Conservation (phyloP, 2,113 vertebrate genomes). For the Monarcha castaneiventris region DNA sequence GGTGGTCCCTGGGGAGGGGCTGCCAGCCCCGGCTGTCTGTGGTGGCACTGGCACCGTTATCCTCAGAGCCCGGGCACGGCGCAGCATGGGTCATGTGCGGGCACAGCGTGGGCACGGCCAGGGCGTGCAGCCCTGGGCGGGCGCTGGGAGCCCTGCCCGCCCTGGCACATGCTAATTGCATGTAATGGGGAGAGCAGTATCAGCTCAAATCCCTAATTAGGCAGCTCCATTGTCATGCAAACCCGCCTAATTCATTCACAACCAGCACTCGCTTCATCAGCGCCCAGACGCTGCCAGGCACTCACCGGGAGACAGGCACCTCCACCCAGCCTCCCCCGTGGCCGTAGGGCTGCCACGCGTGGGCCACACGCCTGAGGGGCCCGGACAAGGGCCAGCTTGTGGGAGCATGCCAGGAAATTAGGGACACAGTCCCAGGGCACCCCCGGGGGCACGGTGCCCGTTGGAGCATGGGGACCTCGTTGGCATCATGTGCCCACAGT, state of each 20-base stretch:
- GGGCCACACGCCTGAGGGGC: not conserved
- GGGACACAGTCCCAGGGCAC: not conserved
- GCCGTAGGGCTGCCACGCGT: not conserved
- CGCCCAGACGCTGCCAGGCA: slow-evolving; percentile 39
- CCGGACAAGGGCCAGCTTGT: not conserved
- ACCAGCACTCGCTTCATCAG: slow-evolving; percentile 49
- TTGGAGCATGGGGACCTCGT: rapidly evolving
- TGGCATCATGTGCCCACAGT: not conserved
- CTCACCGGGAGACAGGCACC: not conserved
- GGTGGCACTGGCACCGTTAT: rapidly evolving
- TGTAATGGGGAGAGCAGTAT: slow-evolving; percentile 56
- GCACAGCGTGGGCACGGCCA: not conserved
- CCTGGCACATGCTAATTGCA: slow-evolving; percentile 54
- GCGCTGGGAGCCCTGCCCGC: not conserved
- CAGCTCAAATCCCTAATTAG: slow-evolving; percentile 69
- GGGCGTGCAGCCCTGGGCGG: not conserved
- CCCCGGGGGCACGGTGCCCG: rapidly evolving
- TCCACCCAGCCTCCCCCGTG: not conserved
- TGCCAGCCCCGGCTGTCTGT: not conserved
- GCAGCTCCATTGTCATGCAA: slow-evolving; percentile 68
- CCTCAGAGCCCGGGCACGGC: rapidly evolving
- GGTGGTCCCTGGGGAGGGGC: not conserved
- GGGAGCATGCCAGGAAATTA: rapidly evolving
- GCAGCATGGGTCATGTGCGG: not conserved
- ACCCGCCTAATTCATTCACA: slow-evolving; percentile 52